phyloP scores from a whole-genome alignment of 2,113 vertebrate genomes.

The Dicaeum eximium region DNA sequence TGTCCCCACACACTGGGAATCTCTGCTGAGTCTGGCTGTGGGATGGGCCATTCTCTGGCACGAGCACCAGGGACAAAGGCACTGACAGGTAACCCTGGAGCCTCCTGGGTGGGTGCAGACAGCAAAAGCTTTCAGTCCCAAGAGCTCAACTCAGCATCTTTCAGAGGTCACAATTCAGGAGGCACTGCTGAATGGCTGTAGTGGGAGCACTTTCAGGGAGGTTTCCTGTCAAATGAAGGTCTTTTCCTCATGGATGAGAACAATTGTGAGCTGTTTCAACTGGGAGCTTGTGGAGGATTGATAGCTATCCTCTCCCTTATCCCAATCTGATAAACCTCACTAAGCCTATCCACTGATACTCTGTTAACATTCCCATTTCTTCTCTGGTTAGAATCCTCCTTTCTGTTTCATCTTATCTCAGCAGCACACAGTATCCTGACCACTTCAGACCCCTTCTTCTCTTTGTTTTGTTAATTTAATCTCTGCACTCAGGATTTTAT shows the following conservation, averaged over 20 bases:
- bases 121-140: not conserved
- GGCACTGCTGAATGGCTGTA: not conserved
- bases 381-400: not conserved
- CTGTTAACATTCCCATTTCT: slow-evolving; percentile 34
- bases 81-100: not conserved
- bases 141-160: not conserved
- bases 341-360: slow-evolving; percentile 41
- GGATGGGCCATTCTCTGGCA: not conserved
- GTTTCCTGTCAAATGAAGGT: not conserved
- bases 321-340: slow-evolving; percentile 56
- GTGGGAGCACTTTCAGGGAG: not conserved
- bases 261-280: not conserved
- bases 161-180: not conserved
- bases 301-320: slow-evolving; percentile 27
- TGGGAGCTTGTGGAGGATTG: slow-evolving; percentile 16
- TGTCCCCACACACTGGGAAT: not conserved
- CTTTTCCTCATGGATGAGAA: not conserved
- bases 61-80: not conserved
- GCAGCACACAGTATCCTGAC: not conserved
- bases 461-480: not conserved
- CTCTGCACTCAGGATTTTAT: not conserved
- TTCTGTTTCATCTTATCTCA: not conserved
- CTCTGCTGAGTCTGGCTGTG: not conserved
- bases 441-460: not conserved
- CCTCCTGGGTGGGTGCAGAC: not conserved